These are phyloP conservation scores for Odontesthes bonariensis DNA, from an alignment of 2,113 vertebrate species.

Conservation along the genomic window DNA sequence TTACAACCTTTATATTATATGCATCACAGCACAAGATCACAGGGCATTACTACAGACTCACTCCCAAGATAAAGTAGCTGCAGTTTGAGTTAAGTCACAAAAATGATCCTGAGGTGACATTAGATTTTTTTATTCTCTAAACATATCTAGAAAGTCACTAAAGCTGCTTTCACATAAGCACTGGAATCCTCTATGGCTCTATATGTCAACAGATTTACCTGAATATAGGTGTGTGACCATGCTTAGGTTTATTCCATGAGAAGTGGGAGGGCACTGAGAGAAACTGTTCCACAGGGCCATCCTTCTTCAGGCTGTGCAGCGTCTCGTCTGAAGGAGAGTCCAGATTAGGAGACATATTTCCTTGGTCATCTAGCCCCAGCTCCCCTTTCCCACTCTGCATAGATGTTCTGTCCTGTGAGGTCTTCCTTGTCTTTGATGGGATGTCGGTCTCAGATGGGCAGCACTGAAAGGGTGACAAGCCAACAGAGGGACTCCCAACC, in stretches of 20 bases:
- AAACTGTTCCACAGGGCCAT: slow-evolving; percentile 93
- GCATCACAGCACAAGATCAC: not conserved
- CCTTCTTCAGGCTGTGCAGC: slow-evolving; percentile 92
- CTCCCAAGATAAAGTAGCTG: too few species aligned
- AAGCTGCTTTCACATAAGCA: too few species aligned
- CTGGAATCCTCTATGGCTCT: too few species aligned
- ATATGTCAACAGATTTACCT: slow-evolving; percentile 85
- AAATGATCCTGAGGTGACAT: too few species aligned
- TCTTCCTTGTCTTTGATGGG: slow-evolving; percentile 96
- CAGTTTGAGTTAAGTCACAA: too few species aligned
- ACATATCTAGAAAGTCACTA: too few species aligned
- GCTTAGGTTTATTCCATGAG: slow-evolving; percentile 99
- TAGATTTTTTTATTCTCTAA: too few species aligned
- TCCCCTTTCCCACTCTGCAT: slow-evolving; percentile 90
- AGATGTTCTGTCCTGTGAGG: slow-evolving; percentile 93
- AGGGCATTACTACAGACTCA: too few species aligned
- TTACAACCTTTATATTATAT: not conserved
- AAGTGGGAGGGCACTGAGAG: slow-evolving; percentile 98
- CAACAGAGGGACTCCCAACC: slow-evolving; percentile 86
- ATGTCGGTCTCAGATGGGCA: slow-evolving; percentile 93
- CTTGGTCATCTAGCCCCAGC: slow-evolving; percentile 89
- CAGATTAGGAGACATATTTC: slow-evolving; percentile 89
- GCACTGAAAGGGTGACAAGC: slow-evolving; percentile 92
- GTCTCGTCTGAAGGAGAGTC: slow-evolving; percentile 91
- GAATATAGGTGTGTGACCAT: slow-evolving; percentile 97